A percentile compares a stretch with the other conserved stretches of the same genome.
phyloP scores from a whole-genome alignment of 2,888 invertebrate genomes.

The Scaptomyza parva region DNA sequence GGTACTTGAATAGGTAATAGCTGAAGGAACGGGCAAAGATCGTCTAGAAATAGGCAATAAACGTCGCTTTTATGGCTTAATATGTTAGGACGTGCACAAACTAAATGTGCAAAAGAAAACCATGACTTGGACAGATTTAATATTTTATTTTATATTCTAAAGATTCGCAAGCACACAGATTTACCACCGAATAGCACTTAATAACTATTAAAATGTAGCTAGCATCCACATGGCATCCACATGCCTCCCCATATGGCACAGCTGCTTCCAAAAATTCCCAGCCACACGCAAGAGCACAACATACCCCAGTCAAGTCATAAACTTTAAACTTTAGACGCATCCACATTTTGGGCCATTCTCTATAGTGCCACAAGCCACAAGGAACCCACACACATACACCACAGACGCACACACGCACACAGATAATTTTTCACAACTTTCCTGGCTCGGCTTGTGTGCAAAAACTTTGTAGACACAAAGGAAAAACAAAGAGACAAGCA shows the following conservation, averaged over 20 bases:
- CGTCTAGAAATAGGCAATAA: slow-evolving; percentile 18
- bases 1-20: slow-evolving; percentile 8
- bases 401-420: slow-evolving; percentile 24
- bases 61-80: slow-evolving; percentile 42
- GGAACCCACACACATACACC: slow-evolving; percentile 7
- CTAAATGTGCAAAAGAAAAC: slow-evolving; percentile 2
- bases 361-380: slow-evolving; percentile 13
- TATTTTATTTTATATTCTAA: not conserved
- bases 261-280: slow-evolving; percentile 13
- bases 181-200: not conserved
- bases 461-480: slow-evolving; percentile 62
- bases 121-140: slow-evolving; percentile 2
- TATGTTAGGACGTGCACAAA: slow-evolving; percentile 15
- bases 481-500: not conserved
- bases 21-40: slow-evolving; percentile 12
- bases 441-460: slow-evolving; percentile 46
- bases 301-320: slow-evolving; percentile 8
- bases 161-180: no score
- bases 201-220: not conserved
- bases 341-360: slow-evolving; percentile 9
- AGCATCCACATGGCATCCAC: slow-evolving; percentile 8
- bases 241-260: not conserved
- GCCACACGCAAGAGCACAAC: not conserved
- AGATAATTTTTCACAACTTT: slow-evolving; percentile 52
- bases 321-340: slow-evolving; percentile 16